Conservation (phyloP, 2,888 invertebrate genomes). For the Digitonthophagus gazella region DNA sequence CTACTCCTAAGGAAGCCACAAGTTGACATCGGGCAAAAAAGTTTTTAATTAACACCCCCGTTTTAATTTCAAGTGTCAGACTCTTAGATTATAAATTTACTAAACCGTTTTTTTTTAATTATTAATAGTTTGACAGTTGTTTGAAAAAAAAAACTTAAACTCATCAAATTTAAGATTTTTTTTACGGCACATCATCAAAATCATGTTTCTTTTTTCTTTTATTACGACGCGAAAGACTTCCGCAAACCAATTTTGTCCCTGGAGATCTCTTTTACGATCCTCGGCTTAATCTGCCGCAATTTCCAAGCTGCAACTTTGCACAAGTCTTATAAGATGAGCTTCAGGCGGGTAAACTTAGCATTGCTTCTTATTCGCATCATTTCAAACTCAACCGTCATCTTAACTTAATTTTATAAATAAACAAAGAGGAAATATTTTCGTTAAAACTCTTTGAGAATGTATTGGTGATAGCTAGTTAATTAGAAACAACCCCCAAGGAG, state of each 20-base stretch:
- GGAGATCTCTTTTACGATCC: neutral
- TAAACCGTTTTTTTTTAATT: no score
- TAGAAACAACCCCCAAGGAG: no score
- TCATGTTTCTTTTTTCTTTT: no score
- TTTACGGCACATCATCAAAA: no score
- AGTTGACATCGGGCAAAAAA: conserved; percentile 8
- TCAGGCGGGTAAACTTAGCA: neutral
- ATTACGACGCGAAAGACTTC: neutral
- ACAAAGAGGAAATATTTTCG: no score
- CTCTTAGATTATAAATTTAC: no score
- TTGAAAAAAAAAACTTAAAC: no score
- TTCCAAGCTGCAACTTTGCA: neutral
- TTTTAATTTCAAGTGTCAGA: no score
- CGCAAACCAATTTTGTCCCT: neutral
- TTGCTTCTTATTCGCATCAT: neutral
- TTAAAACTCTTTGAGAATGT: no score
- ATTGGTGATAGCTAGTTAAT: no score
- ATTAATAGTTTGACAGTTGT: no score
- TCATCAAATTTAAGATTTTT: no score
- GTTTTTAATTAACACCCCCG: conserved; percentile 16
- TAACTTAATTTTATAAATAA: neutral
- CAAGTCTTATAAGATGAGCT: neutral
- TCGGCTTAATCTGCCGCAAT: neutral
- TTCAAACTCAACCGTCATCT: neutral
- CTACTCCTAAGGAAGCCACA: neutral